A percentile compares a stretch with the other conserved stretches of the same genome.
phyloP scores from a whole-genome alignment of 2,888 invertebrate genomes.

The Heliconius sara region DNA sequence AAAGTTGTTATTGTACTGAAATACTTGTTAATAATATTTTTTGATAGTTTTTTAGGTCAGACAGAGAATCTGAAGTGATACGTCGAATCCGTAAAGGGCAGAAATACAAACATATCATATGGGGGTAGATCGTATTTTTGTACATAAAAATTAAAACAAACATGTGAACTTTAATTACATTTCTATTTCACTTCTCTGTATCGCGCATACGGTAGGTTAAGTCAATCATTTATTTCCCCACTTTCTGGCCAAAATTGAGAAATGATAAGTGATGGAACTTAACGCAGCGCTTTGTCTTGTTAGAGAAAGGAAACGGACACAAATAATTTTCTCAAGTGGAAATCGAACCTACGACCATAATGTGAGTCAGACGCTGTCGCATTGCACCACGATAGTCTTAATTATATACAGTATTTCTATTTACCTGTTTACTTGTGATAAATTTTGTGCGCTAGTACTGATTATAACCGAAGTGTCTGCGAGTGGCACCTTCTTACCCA shows the following conservation, averaged over 20 bases:
- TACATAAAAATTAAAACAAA: no score
- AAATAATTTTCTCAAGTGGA: not conserved
- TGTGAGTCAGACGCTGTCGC: not conserved
- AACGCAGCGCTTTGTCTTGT: not conserved
- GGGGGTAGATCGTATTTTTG: no score
- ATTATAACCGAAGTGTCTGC: conserved; percentile 89
- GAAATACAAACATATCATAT: no score
- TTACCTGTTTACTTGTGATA: conserved; percentile 84
- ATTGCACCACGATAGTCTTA: not conserved
- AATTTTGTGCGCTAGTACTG: conserved; percentile 90
- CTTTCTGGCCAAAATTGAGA: not conserved
- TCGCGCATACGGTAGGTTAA: no score
- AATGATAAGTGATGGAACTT: not conserved
- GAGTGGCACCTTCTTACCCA: conserved; percentile 92
- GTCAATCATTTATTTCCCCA: no score
- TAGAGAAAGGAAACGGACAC: not conserved
- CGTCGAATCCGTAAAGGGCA: no score
- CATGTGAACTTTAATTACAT: no score
- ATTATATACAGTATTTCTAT: not conserved
- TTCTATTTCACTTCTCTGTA: no score
- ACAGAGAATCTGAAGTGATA: no score
- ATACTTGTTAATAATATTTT: no score
- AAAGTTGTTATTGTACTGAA: not conserved
- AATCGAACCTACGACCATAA: not conserved
- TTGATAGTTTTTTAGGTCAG: no score